Conservation (phyloP, 1,140 invertebrate species). For the Leptinotarsa undecemlineata region DNA sequence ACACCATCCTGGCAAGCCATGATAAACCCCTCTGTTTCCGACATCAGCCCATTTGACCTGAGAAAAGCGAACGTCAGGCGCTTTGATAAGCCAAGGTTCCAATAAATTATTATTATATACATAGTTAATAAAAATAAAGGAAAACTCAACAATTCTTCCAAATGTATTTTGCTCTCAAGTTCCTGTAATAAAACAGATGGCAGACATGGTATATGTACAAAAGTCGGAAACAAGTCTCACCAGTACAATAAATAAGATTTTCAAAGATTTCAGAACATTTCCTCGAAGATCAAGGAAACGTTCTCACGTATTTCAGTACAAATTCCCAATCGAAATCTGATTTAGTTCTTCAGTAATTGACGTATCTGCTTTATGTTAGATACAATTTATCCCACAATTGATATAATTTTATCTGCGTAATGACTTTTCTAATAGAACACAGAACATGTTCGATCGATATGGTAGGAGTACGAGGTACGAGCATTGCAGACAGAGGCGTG, state of each 20-base stretch:
- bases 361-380: constrained; percentile 44
- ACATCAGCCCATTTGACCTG: too few species aligned
- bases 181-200: background rate
- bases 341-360: constrained; percentile 46
- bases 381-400: constrained; percentile 42
- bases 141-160: too few species aligned
- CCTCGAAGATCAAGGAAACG: constrained; percentile 32
- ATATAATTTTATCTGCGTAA: constrained; percentile 38
- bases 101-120: too few species aligned
- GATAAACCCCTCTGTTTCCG: too few species aligned
- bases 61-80: too few species aligned
- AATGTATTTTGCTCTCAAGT: too few species aligned
- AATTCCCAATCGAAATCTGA: constrained; percentile 43
- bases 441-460: constrained; percentile 12
- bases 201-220: background rate
- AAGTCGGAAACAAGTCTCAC: background rate
- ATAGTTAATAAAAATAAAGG: too few species aligned
- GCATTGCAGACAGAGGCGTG: background rate
- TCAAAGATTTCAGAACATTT: constrained; percentile 26
- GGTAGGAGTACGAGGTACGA: constrained; percentile 9
- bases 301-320: constrained; percentile 40
- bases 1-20: too few species aligned
- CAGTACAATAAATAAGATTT: constrained; percentile 32
- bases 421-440: background rate
- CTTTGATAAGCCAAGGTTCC: too few species aligned